Percentiles rank a stretch among this genome's conserved stretches.
Evolutionary conservation across 1,140 invertebrate genomes (phyloP).

Genomic region (Chlorops oryzae): DNA sequence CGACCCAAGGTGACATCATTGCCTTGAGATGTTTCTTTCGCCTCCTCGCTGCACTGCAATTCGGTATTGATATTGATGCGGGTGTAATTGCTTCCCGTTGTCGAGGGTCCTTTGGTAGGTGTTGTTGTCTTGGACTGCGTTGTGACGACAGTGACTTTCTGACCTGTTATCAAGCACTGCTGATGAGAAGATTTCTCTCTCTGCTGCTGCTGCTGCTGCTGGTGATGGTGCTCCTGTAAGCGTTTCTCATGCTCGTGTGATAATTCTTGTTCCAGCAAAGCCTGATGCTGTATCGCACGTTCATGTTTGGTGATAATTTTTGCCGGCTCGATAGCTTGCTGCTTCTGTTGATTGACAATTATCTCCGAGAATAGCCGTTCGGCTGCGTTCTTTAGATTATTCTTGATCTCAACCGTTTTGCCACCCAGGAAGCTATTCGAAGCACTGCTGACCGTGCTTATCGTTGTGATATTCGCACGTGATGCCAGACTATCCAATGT

Average conservation of each 20-base stretch:
- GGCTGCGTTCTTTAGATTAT: slow-evolving; percentile 44
- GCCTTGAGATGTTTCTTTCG: slow-evolving; percentile 11
- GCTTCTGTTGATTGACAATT: slow-evolving; percentile 40
- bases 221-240: neutral
- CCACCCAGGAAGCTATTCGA: slow-evolving; percentile 22
- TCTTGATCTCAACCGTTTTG: slow-evolving; percentile 41
- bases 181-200: too few species aligned
- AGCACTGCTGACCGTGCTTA: neutral
- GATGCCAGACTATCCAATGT: slow-evolving; percentile 29
- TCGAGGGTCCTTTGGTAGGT: neutral
- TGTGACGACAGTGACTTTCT: slow-evolving; percentile 10
- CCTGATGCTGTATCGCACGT: slow-evolving; percentile 33
- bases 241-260: slow-evolving; percentile 23
- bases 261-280: slow-evolving; percentile 33
- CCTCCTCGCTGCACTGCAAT: slow-evolving; percentile 9
- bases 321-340: slow-evolving; percentile 16
- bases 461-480: slow-evolving; percentile 12
- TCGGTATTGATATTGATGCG: slow-evolving; percentile 27
- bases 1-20: slow-evolving; percentile 23
- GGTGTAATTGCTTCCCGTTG: slow-evolving; percentile 22
- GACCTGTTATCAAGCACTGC: too few species aligned
- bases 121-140: too few species aligned
- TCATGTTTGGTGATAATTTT: slow-evolving; percentile 44
- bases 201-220: slow-evolving; percentile 11
- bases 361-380: slow-evolving; percentile 46